These are phyloP conservation scores for Platyrinchus mystaceus DNA, from an alignment of 2,797 vertebrate species.

Conservation along the genomic window DNA sequence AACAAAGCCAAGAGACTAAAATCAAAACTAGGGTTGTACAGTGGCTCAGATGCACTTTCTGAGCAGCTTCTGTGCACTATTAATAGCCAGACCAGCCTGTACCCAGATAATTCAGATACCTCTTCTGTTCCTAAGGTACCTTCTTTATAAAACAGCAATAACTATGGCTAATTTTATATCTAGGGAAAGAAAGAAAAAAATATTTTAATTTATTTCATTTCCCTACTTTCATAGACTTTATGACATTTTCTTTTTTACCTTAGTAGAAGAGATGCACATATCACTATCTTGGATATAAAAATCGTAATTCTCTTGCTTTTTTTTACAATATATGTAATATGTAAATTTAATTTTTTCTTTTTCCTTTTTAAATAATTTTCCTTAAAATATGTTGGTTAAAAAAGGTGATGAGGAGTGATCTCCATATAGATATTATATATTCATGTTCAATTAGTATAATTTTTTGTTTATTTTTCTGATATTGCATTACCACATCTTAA, in stretches of 20 bases:
- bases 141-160: background rate
- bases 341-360: background rate
- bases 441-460: background rate
- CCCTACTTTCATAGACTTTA: background rate
- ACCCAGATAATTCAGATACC: background rate
- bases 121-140: background rate
- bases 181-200: background rate
- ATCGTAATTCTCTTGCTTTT: background rate
- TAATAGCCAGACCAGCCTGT: background rate
- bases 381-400: background rate
- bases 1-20: background rate
- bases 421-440: background rate
- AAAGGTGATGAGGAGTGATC: background rate
- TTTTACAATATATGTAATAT: background rate
- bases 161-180: background rate
- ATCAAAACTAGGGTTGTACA: background rate
- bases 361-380: background rate
- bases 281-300: background rate
- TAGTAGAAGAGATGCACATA: background rate
- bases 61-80: background rate
- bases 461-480: background rate
- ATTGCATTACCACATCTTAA: background rate
- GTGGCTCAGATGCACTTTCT: background rate
- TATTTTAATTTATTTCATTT: background rate
- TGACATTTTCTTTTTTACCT: background rate